Conservation (phyloP, 2,113 vertebrate genomes). For the Tetrao urogallus region DNA sequence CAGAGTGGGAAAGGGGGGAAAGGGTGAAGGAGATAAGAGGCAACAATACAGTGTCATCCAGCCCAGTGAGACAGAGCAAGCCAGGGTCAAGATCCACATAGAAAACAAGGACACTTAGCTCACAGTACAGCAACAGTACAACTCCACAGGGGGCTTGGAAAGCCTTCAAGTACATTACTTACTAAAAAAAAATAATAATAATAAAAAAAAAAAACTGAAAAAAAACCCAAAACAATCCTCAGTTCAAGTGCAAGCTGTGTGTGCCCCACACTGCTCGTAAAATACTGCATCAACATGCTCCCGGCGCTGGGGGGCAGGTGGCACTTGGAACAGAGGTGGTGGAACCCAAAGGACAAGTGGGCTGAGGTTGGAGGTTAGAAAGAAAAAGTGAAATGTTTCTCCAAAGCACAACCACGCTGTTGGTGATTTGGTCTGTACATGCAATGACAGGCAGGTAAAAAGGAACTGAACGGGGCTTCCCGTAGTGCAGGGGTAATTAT, state of each 20-base stretch:
- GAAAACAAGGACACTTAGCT: slow-evolving; percentile 73
- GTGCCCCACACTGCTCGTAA: slow-evolving; percentile 37
- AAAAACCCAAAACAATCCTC: slow-evolving; percentile 34
- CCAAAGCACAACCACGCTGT: slow-evolving; percentile 36
- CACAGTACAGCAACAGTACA: slow-evolving; percentile 65
- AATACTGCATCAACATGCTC: slow-evolving; percentile 73
- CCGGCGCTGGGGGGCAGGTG: slow-evolving; percentile 20
- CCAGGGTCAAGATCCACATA: slow-evolving; percentile 65
- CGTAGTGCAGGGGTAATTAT: slow-evolving; percentile 51
- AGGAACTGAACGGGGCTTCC: slow-evolving; percentile 44
- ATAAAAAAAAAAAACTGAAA: not conserved
- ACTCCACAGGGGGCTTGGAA: slow-evolving; percentile 48
- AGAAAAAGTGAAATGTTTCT: slow-evolving; percentile 32
- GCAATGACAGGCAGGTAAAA: slow-evolving; percentile 47
- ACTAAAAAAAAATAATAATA: not conserved
- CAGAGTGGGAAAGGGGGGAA: not conserved
- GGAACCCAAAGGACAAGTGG: not conserved
- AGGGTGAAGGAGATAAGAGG: slow-evolving; percentile 53
- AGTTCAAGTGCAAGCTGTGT: slow-evolving; percentile 52
- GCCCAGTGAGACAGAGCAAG: slow-evolving; percentile 75
- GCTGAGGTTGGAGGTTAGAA: not conserved
- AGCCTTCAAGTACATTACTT: slow-evolving; percentile 72
- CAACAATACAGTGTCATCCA: slow-evolving; percentile 71
- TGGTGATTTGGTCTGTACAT: slow-evolving; percentile 58
- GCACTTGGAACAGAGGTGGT: slow-evolving; percentile 49